Evolutionary conservation across 2,797 vertebrate species (phyloP), one percentile per base, ranked within the genome.

Genomic region (Sebastiscus albofasciatus): DNA sequence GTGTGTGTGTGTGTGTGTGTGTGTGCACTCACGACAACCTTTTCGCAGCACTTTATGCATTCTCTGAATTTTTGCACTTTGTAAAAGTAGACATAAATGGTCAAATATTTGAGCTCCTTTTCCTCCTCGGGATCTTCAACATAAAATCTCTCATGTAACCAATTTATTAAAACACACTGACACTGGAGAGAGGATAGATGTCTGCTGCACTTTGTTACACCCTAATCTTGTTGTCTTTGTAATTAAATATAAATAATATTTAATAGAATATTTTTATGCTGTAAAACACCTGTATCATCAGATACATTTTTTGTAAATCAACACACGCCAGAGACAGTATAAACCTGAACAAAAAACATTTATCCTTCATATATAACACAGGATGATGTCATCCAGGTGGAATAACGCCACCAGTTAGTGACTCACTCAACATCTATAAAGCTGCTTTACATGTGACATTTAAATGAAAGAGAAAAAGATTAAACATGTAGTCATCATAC

Each of bases 41-140:
- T 56, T 34, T 34, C 39, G 4, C 14, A 33, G 18, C 46, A 62
- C 24, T 49, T 39, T 39, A 49, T 71, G 62, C 72, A 81, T 80
- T 80, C 70, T 67, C 65, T 49, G 55, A 55, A 86, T 86, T 74
- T 79, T 77, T 85, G 31, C 67, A 27, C 49, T 55, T 70, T 70
- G 36, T 58, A 61, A n/a, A 60, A 59, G 24, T 49, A 8, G 33
- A 77, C n/a, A 77, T 52, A 72, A 81, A 75, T 26, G 13, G 68
- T 81, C 46, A 82, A 77, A 77, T 66, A 39, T 62, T 33, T 70
- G 20, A 14, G 36, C 14, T 72, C n/a, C n/a, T 65, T 81, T 4
- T 22, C 49, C 66, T 79, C 26, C 27, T 33, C 46, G 49, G 34
- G 18, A 70, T 18, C 3, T 34, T 80, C 59, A 60, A 54, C 27